Evolutionary conservation across 2,888 invertebrate species (phyloP), one percentile per base, ranked within the genome.

Genomic region (Allolobophora icterica): DNA sequence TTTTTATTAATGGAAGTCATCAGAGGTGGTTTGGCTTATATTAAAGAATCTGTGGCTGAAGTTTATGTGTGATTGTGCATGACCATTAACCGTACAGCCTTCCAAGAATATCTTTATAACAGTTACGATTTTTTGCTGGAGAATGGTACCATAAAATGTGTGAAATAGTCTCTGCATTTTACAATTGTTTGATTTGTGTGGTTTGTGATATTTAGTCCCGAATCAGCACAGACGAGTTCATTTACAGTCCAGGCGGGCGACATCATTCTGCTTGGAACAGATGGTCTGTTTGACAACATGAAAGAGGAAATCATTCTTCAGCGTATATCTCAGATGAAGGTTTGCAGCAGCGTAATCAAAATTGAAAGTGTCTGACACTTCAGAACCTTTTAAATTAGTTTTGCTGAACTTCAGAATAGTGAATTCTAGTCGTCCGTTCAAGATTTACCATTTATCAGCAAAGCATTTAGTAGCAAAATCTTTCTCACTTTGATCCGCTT

Each of bases 281-380:
- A 99, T 96, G 99, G 99, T 91, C 98, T 99, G 91, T 99, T 99
- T 96, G 99, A 99, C 96, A 99, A 99, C 96, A 97, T 99, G 94
- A 98, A 98, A 92, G 98, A 98, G 94, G 97, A 97, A 93, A 96
- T 98, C 95, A 96, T 99, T 94, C 96, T 99, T 93, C 97, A 97
- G 90, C 98, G 98, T 89, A 87, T 93, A 19, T 91, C 93, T 24
- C 93, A 93, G 92, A 92, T 95, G 58, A 94, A 95, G 94, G 95
- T 95, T 92, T 21, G 89, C 17, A 91, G 42, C 40, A 21, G 17
- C 71, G 1, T 38, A 13, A 15, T 52, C 84, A 17, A 30, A 38
- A 13, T 30, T 1, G 35, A 4, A n/a, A 13, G 15, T 89, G 34
- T 87, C 15, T 45, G 30, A 84, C 17, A 38, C n/a, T n/a, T 21